Evolutionary conservation across 1,140 invertebrate species (phyloP).

Genomic region (Brachionus paranguensis): DNA sequence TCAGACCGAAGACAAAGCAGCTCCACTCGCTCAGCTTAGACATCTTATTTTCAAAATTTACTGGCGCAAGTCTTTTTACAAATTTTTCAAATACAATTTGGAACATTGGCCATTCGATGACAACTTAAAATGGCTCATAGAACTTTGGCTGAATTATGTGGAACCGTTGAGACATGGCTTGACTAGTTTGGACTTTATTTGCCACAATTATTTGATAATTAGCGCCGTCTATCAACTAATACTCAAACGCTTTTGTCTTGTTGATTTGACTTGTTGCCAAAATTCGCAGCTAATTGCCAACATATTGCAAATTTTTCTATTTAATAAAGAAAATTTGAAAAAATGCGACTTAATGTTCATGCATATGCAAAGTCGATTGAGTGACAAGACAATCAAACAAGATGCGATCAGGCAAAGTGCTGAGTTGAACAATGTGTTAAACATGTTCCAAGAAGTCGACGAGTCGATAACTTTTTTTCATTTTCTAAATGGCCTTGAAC

Average conservation of each 20-base stretch:
- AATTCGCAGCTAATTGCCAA: not conserved
- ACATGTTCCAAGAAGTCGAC: not conserved
- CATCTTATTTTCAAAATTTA: conserved; percentile 8
- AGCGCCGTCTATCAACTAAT: not conserved
- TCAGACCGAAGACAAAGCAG: not conserved
- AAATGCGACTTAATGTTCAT: not conserved
- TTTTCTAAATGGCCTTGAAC: not conserved
- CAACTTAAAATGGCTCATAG: not conserved
- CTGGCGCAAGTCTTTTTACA: conserved; percentile 28
- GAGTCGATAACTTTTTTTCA: not conserved
- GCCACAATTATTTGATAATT: not conserved
- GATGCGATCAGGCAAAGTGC: not conserved
- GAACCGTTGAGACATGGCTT: not conserved
- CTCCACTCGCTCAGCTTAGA: not conserved
- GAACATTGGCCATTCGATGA: not conserved
- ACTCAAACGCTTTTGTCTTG: not conserved
- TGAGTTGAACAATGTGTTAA: not conserved
- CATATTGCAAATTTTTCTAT: not conserved
- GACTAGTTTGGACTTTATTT: not conserved
- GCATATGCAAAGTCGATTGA: not conserved
- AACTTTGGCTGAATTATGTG: conserved; percentile 7
- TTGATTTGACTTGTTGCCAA: not conserved
- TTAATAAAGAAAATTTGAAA: not conserved
- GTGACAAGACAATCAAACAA: not conserved
- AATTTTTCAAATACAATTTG: conserved; percentile 22